Conservation (phyloP, 2,797 vertebrate genomes). For the Cephalopachus bancanus region DNA sequence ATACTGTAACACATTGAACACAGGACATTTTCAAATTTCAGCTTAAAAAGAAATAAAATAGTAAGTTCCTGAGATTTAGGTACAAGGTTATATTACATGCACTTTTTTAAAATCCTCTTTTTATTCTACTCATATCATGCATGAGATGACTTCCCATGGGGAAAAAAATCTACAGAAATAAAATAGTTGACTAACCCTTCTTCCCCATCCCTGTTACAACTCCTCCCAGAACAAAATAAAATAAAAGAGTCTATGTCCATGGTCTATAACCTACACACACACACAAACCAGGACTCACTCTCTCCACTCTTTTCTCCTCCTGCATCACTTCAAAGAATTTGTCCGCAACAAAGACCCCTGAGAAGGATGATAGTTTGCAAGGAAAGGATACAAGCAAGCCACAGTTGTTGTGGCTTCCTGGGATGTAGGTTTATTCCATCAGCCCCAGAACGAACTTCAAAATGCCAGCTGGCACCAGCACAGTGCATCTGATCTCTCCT, state of each 20-base stretch:
- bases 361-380: not conserved
- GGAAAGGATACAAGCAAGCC: not conserved
- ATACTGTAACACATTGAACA: not conserved
- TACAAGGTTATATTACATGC: not conserved
- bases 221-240: not conserved
- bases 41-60: not conserved
- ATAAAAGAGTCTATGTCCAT: not conserved
- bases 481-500: not conserved
- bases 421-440: too few species aligned
- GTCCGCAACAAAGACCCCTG: not conserved
- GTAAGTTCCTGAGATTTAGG: not conserved
- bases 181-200: not conserved
- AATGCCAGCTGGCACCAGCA: not conserved
- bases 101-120: not conserved
- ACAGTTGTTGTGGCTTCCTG: not conserved
- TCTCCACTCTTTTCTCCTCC: not conserved
- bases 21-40: not conserved
- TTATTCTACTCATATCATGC: not conserved
- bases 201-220: too few species aligned
- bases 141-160: not conserved
- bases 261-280: not conserved
- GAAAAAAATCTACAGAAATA: not conserved
- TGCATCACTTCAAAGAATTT: not conserved
- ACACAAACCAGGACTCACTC: not conserved
- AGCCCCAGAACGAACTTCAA: rapidly evolving